Evolutionary conservation across 1,140 invertebrate genomes (phyloP).

Genomic region (Linepithema humile): DNA sequence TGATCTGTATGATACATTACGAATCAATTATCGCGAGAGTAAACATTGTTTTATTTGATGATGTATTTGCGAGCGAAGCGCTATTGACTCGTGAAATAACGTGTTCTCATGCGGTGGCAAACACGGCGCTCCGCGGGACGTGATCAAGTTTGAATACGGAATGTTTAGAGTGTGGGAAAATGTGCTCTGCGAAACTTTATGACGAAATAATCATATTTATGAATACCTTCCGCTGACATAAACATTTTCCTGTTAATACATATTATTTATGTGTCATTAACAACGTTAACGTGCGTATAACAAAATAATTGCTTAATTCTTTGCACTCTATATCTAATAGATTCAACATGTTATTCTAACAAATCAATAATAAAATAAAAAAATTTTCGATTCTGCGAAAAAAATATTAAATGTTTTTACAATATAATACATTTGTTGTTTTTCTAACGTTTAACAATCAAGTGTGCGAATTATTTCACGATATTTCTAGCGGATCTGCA

Average conservation of each 20-base stretch:
- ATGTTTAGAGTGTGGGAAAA: background rate
- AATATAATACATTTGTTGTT: no score
- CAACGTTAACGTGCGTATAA: background rate
- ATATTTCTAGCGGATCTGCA: background rate
- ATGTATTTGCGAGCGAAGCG: slow-evolving; percentile 1
- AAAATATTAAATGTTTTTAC: no score
- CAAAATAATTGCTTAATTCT: background rate
- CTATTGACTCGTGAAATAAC: slow-evolving; percentile 12
- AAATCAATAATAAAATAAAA: no score
- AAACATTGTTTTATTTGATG: background rate
- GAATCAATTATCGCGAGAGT: background rate
- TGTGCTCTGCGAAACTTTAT: slow-evolving; percentile 1
- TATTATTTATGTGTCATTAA: background rate
- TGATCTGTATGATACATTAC: background rate
- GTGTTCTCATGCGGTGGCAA: background rate
- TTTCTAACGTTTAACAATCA: no score
- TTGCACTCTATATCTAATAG: no score
- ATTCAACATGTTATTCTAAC: no score
- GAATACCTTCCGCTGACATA: background rate
- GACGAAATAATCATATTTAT: slow-evolving; percentile 2
- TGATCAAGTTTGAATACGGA: slow-evolving; percentile 22
- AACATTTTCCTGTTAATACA: slow-evolving; percentile 7
- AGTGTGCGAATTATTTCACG: background rate
- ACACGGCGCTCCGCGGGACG: slow-evolving; percentile 1
- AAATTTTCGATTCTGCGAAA: background rate